Conservation (phyloP, 2,797 vertebrate genomes). For the Gymnopithys bicolor region DNA sequence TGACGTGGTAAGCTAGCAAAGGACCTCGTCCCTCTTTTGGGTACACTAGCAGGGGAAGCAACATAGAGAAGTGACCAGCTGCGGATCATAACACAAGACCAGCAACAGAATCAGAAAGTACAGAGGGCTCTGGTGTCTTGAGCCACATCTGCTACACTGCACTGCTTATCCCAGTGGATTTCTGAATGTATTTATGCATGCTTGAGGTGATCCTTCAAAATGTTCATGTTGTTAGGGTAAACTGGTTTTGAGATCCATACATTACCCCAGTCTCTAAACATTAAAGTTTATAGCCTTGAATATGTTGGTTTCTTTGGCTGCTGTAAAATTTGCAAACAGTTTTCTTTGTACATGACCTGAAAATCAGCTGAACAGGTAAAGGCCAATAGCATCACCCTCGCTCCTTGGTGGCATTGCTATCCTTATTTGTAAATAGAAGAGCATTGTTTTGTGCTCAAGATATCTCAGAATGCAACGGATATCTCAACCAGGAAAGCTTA, state of each 20-base stretch:
- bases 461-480: not conserved
- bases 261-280: not conserved
- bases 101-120: not conserved
- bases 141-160: not conserved
- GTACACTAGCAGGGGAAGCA: not conserved
- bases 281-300: not conserved
- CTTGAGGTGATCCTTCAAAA: not conserved
- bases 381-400: not conserved
- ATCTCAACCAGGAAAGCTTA: not conserved
- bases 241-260: not conserved
- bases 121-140: not conserved
- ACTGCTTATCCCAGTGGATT: not conserved
- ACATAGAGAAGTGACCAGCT: rapidly evolving
- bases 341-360: not conserved
- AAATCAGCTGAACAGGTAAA: not conserved
- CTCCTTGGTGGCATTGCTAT: not conserved
- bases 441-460: not conserved
- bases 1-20: not conserved
- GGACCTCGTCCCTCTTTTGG: not conserved
- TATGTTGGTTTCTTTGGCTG: not conserved
- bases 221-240: not conserved
- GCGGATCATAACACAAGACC: not conserved
- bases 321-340: not conserved
- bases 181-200: not conserved
- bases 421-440: not conserved